phyloP scores from a whole-genome alignment of 2,113 vertebrate species.

The Eira barbara region DNA sequence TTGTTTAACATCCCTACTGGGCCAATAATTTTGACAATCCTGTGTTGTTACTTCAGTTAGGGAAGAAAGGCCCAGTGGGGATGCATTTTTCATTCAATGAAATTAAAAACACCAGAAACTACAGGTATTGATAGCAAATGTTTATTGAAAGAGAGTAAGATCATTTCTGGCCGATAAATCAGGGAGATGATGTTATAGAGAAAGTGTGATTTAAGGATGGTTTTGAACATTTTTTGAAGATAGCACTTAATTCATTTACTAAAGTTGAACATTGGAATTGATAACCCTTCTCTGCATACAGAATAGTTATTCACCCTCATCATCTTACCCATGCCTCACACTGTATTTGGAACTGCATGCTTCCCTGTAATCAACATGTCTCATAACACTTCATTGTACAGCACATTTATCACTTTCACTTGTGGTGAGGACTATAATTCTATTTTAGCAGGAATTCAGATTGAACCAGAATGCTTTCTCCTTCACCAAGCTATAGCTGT shows the following conservation, averaged over 20 bases:
- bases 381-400: conserved; percentile 17
- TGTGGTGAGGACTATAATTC: background rate
- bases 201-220: background rate
- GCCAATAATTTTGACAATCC: background rate
- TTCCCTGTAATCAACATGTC: background rate
- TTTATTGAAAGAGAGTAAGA: conserved; percentile 1
- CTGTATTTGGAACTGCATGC: background rate
- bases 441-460: background rate
- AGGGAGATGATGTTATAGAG: background rate
- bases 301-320: background rate
- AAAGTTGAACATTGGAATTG: conserved; percentile 22
- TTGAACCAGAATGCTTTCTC: background rate
- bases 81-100: background rate
- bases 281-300: background rate
- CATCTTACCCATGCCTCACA: background rate
- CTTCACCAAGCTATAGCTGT: background rate
- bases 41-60: background rate
- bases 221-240: background rate
- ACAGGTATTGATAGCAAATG: background rate
- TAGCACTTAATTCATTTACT: background rate
- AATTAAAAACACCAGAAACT: background rate
- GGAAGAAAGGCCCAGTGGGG: background rate
- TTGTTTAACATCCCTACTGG: background rate
- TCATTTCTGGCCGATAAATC: background rate
- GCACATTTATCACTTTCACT: conserved; percentile 9